Percentiles rank a stretch among this genome's conserved stretches.
Conservation (phyloP, 92 coral and sea anemone species). For the Bergia puertoricense region DNA sequence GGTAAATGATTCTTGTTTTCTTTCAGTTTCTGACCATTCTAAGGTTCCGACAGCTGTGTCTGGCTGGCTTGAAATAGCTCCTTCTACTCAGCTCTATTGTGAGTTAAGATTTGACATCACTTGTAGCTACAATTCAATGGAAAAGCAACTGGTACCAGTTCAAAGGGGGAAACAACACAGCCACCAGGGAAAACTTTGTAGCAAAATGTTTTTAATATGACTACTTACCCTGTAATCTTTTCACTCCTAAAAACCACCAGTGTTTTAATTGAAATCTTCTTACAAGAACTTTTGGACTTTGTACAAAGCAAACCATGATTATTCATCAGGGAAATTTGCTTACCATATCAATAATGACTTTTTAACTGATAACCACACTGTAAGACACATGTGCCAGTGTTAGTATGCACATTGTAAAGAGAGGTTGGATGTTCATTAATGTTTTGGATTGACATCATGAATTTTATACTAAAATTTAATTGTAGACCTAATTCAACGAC, state of each 20-base stretch:
- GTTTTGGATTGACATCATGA: no score
- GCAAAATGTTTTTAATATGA: not conserved
- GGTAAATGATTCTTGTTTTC: not conserved
- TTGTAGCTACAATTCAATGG: not conserved
- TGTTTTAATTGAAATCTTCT: not conserved
- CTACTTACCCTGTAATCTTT: not conserved
- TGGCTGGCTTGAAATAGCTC: not conserved
- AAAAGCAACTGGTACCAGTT: constrained; percentile 32
- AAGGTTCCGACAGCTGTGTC: not conserved
- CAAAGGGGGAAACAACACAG: not conserved
- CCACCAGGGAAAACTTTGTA: not conserved
- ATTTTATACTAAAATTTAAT: no score
- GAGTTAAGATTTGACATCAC: not conserved
- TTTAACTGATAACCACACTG: not conserved
- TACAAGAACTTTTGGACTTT: not conserved
- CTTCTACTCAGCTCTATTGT: not conserved
- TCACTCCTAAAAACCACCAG: not conserved
- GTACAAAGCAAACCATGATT: not conserved
- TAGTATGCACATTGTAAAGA: no score
- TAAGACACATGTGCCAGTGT: no score
- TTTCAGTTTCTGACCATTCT: not conserved
- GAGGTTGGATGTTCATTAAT: no score
- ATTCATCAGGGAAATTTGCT: not conserved
- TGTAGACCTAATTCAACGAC: no score
- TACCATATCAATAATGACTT: not conserved